Conservation (phyloP, 1,140 invertebrate genomes). For the Calephelis virginiensis region DNA sequence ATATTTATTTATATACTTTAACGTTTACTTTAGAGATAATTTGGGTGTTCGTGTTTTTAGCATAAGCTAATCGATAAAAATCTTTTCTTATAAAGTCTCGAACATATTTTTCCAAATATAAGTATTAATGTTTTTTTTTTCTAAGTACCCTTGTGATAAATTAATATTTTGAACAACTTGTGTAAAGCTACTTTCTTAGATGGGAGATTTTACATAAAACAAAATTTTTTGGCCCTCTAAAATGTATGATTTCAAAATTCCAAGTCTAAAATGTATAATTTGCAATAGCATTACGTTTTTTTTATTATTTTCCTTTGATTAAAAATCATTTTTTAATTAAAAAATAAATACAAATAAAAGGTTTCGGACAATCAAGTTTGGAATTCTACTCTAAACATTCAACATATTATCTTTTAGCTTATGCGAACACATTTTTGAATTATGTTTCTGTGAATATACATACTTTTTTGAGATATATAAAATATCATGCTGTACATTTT, state of each 20-base stretch:
- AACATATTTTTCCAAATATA: neutral
- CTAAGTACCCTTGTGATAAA: neutral
- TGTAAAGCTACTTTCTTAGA: no score
- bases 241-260: no score
- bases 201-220: no score
- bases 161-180: no score
- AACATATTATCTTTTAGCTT: neutral
- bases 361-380: no score
- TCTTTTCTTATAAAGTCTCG: neutral
- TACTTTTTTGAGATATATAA: conserved; percentile 17
- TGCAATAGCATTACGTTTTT: no score
- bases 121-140: neutral
- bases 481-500: conserved; percentile 20
- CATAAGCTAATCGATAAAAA: conserved; percentile 5
- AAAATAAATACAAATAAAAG: no score
- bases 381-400: neutral
- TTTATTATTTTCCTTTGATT: no score
- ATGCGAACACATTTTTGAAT: neutral
- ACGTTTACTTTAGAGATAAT: conserved; percentile 10
- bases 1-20: conserved; percentile 20
- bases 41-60: neutral
- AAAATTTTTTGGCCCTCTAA: no score
- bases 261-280: no score
- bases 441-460: conserved; percentile 9
- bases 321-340: no score